These are phyloP conservation scores for Heliocidaris erythrogramma DNA, from an alignment of 35 echinoderm and acorn worm species.

Conservation along the genomic window DNA sequence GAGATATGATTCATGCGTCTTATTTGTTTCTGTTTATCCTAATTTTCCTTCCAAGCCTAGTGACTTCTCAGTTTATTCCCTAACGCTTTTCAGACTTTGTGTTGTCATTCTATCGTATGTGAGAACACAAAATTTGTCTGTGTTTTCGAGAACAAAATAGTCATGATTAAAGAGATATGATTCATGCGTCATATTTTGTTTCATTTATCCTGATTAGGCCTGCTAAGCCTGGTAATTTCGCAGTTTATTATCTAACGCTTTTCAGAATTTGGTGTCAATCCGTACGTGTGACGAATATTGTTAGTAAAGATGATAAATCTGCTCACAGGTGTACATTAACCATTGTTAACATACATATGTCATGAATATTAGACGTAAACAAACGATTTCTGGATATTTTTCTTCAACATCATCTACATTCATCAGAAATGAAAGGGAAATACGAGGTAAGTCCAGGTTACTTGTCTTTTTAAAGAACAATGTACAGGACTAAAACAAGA, in stretches of 20 bases:
- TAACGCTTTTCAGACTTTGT: background rate
- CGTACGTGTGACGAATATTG: background rate
- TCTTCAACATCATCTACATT: too few species aligned
- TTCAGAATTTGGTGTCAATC: background rate
- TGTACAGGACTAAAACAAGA: too few species aligned
- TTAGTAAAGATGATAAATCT: background rate
- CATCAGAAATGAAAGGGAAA: too few species aligned
- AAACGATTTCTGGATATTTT: background rate
- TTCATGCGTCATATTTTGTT: background rate
- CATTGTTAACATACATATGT: too few species aligned
- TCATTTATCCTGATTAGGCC: background rate
- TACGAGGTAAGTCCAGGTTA: too few species aligned
- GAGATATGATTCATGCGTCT: background rate
- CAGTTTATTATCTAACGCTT: background rate
- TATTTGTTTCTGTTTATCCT: background rate
- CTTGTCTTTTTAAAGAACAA: too few species aligned
- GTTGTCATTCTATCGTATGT: background rate
- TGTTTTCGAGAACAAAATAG: background rate
- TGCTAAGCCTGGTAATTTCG: background rate
- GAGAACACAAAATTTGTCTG: background rate
- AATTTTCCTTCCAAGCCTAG: background rate
- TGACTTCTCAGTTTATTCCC: background rate
- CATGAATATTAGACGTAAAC: background rate
- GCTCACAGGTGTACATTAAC: too few species aligned
- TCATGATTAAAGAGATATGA: background rate